Percentiles rank a stretch among this genome's conserved stretches.
Evolutionary conservation across 2,113 vertebrate species (phyloP).

Genomic region (Notiomystis cincta): DNA sequence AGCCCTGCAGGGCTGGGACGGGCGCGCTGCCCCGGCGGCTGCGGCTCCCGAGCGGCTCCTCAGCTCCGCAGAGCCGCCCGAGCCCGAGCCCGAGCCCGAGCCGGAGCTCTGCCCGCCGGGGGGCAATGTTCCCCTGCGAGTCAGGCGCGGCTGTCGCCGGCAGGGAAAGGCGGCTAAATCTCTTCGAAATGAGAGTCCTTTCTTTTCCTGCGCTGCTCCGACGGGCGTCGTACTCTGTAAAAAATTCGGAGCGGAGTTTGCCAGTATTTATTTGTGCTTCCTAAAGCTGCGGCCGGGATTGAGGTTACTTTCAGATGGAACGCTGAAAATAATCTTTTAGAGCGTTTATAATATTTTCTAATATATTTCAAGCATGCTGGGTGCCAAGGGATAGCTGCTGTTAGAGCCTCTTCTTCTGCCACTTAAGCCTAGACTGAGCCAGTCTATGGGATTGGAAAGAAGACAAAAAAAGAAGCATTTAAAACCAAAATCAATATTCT

Average conservation of each 20-base stretch:
- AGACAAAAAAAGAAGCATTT: neutral
- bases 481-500: neutral
- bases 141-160: rapidly evolving
- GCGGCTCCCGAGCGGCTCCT: neutral
- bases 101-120: conserved; percentile 17
- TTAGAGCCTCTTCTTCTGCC: neutral
- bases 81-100: neutral
- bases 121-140: conserved; percentile 26
- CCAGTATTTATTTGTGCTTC: neutral
- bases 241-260: neutral
- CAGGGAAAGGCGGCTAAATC: rapidly evolving
- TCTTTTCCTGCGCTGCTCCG: neutral
- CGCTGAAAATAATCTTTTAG: neutral
- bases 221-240: rapidly evolving
- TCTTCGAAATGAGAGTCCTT: rapidly evolving
- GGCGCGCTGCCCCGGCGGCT: neutral
- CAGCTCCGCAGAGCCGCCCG: neutral
- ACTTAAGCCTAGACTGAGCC: neutral
- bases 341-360: neutral
- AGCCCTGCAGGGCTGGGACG: too few relatives aligned
- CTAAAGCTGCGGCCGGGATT: too few relatives aligned
- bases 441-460: neutral
- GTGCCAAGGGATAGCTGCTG: neutral
- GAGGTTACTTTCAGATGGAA: neutral
- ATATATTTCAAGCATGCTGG: neutral